Conservation (phyloP, 2,888 invertebrate species). For the Lymantria monacha region DNA sequence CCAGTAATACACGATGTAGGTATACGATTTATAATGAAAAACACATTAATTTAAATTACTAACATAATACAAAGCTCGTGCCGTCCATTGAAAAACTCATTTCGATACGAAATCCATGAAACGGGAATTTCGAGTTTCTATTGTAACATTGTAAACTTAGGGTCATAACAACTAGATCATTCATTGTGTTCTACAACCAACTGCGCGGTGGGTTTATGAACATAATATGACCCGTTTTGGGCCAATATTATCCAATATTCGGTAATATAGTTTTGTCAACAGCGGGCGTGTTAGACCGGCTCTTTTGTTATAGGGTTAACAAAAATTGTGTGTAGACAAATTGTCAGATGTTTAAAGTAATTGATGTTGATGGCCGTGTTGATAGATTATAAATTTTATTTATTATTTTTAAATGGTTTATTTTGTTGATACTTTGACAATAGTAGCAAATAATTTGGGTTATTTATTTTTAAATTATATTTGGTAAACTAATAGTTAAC, state of each 20-base stretch:
- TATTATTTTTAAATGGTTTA: not conserved
- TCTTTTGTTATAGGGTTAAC: slow-evolving; percentile 59
- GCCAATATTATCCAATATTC: slow-evolving; percentile 78
- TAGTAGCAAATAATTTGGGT: no score
- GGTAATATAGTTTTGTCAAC: slow-evolving; percentile 82
- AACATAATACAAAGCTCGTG: slow-evolving; percentile 23
- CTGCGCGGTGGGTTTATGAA: slow-evolving; percentile 66
- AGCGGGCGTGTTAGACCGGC: slow-evolving; percentile 63
- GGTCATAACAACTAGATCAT: slow-evolving; percentile 76
- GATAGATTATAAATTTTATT: slow-evolving; percentile 17
- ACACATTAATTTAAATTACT: slow-evolving; percentile 29
- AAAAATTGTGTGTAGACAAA: slow-evolving; percentile 59
- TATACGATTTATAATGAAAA: not conserved
- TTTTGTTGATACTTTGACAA: no score
- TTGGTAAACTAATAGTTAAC: no score
- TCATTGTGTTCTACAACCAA: slow-evolving; percentile 50
- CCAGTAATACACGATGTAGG: no score
- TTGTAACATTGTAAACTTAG: slow-evolving; percentile 61
- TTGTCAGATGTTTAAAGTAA: slow-evolving; percentile 59
- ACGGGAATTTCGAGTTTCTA: slow-evolving; percentile 68
- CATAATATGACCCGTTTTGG: slow-evolving; percentile 64
- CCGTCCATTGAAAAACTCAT: slow-evolving; percentile 26
- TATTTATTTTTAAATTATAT: no score
- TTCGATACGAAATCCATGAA: slow-evolving; percentile 37
- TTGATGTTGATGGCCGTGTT: slow-evolving; percentile 60